Evolutionary conservation across 2,888 invertebrate species (phyloP), one percentile per base, ranked within the genome.

Genomic region (Cantharis lateralis): DNA sequence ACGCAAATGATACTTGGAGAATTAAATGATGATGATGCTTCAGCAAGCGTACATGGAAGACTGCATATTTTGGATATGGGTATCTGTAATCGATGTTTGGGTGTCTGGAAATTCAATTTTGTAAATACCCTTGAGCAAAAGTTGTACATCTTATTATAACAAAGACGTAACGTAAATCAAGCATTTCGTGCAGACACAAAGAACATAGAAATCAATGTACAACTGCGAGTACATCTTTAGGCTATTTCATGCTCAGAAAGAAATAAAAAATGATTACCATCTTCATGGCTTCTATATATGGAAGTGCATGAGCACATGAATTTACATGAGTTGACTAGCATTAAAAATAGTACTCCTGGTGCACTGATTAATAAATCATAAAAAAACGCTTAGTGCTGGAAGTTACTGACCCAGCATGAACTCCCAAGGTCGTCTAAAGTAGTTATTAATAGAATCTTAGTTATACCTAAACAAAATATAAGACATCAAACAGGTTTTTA

Each of bases 401-500:
- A 76, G 80, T 79, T 80, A 77, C 79, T 81, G 79, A 80, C 81
- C 79, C 70, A 76, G 73, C 72, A 76, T 81, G 81, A 81, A 81
- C 81, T 78, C 76, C 76, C 81, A 81, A 81, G 81, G 81, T 79
- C 79, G 81, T 78, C 77, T 76, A 75, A 80, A 72, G 78, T 77
- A 74, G 79, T 74, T 81, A 81, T 80, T 80, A 81, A 81, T 81
- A 81, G 80, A 79, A 79, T 68, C 70, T 73, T 78, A 66, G 71
- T 74, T 73, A 73, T 69, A 77, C 68, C 74, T 71, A 79, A 78
- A 80, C 75, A 78, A 78, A 72, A 78, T 79, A 80, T 68, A 74
- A 66, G 16, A 75, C 13, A 20, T 20, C 18, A 63, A 78, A 78
- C 78, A 71, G 74, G 78, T 75, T 79, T 75, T 74, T 78, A 78